Base-by-base conservation (phyloP, 2,888 invertebrate genomes). In the Microdon myrmicae region DNA sequence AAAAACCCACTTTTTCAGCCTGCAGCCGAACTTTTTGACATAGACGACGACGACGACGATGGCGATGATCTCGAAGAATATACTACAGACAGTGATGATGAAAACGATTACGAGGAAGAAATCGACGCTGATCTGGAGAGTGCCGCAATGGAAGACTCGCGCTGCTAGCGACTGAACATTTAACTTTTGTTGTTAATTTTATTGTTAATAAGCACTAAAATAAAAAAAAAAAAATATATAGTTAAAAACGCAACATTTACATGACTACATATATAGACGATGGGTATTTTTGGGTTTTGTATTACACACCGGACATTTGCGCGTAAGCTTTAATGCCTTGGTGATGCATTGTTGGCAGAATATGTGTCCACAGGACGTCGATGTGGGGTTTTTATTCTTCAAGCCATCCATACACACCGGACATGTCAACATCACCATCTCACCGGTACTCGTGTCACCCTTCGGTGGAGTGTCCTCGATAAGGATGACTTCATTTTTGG, bases 11-110 rank as follows among this genome's bases (percentile, higher is more conserved):
- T 25, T 7, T 37, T 25, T 14, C 23, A 72, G 77, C 75, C 76
- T 22, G 77, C 77, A 10, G 75, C 73, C n/a, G 77, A 77, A 45
- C 48, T 72, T 3, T 73, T 74, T n/a, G 74, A 73, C 1, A 38
- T 64, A 12, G 73, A 66, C n/a, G 53, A 74, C 6, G 71, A 64
- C 2, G 67, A 69, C 6, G 68, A n/a, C n/a, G 73, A 66, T 9
- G 53, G 74, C 6, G 71, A 64, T 2, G 67, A 69, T 6, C 68
- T 68, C 2, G 60, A 68, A 9, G 76, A 73, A 14, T 66, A 53
- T 26, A 59, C 66, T n/a, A 66, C 66, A 4, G 66, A 61, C 10
- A 68, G 69, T 26, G 75, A 73, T n/a, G 71, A 72, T 3, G 75
- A 73, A 16, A 58, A 64, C n/a, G 56, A 68, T 5, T 51, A 39